Percentiles rank a stretch among this genome's conserved stretches.
These are phyloP conservation scores for Pheosia gnoma DNA, from an alignment of 2,888 invertebrate genomes.

Conservation along the genomic window DNA sequence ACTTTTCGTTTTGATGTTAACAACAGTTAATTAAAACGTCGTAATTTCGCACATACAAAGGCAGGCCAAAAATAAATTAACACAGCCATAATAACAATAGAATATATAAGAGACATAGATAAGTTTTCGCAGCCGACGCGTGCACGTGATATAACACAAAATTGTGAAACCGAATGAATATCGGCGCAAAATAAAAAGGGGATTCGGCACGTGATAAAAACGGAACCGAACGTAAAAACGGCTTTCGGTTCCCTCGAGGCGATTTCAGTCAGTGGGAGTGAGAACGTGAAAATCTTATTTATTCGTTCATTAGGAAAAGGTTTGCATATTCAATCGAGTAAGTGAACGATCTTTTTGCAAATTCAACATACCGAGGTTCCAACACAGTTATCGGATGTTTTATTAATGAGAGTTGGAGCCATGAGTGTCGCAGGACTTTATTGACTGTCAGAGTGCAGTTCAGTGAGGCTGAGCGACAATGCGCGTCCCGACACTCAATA, in stretches of 20 bases:
- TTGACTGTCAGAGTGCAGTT: conserved; percentile 46
- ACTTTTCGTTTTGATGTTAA: conserved; percentile 33
- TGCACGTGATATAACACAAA: conserved; percentile 24
- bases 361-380: background rate
- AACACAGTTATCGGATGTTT: conserved; percentile 24
- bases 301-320: conserved; percentile 20
- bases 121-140: conserved; percentile 14
- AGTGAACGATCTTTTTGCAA: background rate
- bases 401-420: conserved; percentile 17
- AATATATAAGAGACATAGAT: conserved; percentile 12
- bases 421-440: conserved; percentile 36
- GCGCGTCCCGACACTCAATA: conserved; percentile 56
- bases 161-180: conserved; percentile 18
- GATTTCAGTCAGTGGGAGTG: conserved; percentile 31
- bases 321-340: background rate
- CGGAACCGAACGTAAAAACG: conserved; percentile 38
- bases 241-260: conserved; percentile 37
- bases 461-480: conserved; percentile 57
- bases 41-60: conserved; percentile 29
- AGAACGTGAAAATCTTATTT: conserved; percentile 28
- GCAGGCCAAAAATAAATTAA: conserved; percentile 16
- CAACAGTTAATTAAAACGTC: conserved; percentile 35
- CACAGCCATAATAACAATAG: conserved; percentile 24
- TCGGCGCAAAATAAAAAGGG: conserved; percentile 31
- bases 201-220: conserved; percentile 45